These are phyloP conservation scores for Sinocyclocheilus grahami DNA, from an alignment of 2,113 vertebrate genomes.

Conservation along the genomic window DNA sequence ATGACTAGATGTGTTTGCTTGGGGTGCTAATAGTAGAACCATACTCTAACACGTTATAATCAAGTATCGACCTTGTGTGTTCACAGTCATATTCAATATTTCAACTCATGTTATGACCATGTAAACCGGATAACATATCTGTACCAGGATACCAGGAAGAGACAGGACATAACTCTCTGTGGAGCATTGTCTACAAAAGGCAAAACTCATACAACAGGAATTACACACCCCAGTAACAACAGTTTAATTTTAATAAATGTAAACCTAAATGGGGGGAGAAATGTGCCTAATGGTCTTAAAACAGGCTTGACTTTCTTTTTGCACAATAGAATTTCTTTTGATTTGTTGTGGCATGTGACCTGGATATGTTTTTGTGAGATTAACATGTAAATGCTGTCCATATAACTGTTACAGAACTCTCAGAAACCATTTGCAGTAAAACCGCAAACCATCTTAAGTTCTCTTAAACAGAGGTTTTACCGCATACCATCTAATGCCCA, in stretches of 20 bases:
- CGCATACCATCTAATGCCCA: slow-evolving; percentile 62
- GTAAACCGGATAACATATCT: neutral
- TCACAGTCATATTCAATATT: neutral
- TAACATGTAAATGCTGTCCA: neutral
- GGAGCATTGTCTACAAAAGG: neutral
- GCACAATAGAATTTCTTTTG: neutral
- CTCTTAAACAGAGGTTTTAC: slow-evolving; percentile 63
- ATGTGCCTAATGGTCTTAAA: neutral
- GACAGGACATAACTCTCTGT: neutral
- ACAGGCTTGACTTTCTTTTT: neutral
- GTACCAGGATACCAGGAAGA: neutral
- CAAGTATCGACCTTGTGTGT: neutral
- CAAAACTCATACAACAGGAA: too few species aligned
- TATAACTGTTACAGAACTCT: neutral
- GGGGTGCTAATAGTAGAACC: neutral
- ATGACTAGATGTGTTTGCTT: neutral
- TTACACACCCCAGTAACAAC: too few species aligned
- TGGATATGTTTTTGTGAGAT: neutral
- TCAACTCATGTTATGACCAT: neutral
- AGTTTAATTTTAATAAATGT: too few species aligned
- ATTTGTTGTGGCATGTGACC: neutral
- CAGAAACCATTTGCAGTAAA: slow-evolving; percentile 1
- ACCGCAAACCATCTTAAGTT: neutral
- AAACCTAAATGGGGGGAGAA: neutral
- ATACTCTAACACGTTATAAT: neutral